phyloP scores from a whole-genome alignment of 2,888 invertebrate genomes.

The Aphodius granarius region DNA sequence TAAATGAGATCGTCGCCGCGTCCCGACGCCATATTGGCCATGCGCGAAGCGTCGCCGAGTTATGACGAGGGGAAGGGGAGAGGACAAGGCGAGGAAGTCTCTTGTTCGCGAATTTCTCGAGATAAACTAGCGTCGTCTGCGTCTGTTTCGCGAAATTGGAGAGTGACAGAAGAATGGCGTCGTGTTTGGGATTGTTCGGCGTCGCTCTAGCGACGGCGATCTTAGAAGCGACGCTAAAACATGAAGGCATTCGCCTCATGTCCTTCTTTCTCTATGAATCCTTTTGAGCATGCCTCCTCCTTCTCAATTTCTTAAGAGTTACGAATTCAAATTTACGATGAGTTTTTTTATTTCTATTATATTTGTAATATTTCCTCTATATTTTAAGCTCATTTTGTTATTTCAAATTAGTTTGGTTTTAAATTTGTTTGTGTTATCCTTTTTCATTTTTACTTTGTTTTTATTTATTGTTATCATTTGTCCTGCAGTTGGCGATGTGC shows the following conservation, averaged over 20 bases:
- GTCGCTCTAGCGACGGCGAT: slow-evolving; percentile 29
- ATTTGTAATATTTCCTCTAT: background rate
- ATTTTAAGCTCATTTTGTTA: background rate
- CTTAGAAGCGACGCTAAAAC: slow-evolving; percentile 36
- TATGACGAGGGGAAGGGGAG: slow-evolving; percentile 33
- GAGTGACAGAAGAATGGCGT: slow-evolving; percentile 37
- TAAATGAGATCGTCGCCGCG: slow-evolving; percentile 40
- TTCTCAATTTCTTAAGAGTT: background rate
- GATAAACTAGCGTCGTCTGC: slow-evolving; percentile 39
- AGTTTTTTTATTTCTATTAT: no score
- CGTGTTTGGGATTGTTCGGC: slow-evolving; percentile 35
- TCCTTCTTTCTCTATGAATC: slow-evolving; percentile 38
- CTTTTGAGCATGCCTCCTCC: background rate
- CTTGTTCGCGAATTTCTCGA: slow-evolving; percentile 34
- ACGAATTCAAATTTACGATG: background rate
- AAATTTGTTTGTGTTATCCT: background rate
- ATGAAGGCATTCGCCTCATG: slow-evolving; percentile 46
- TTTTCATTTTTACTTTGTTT: background rate
- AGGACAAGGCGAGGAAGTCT: slow-evolving; percentile 28
- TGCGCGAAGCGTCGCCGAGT: slow-evolving; percentile 39
- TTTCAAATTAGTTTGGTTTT: background rate
- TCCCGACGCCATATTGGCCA: slow-evolving; percentile 48
- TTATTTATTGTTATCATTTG: background rate
- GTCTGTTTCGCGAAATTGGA: slow-evolving; percentile 28
- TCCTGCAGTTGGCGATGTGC: slow-evolving; percentile 10